Evolutionary conservation across 2,113 vertebrate species (phyloP), one percentile per base, ranked within the genome.

Genomic region (Pachypanchax playfairii): DNA sequence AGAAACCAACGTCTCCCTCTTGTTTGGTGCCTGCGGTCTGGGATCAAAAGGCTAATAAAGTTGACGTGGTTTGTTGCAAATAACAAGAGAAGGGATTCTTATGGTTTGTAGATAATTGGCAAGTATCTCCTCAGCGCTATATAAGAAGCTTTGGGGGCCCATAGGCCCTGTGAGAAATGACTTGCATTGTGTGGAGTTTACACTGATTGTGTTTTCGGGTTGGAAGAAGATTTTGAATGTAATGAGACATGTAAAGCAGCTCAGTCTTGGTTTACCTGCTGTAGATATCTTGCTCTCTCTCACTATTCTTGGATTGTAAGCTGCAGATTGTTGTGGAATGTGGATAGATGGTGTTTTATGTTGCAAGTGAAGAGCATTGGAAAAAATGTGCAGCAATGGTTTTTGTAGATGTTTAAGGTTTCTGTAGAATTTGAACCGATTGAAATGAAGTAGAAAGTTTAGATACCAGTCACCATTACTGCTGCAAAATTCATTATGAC

Each of bases 321-420:
- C 28, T 79, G 43, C 86, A 84, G 84, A 85, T 88, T 83, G 82
- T 51, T 59, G 83, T 84, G 79, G 84, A n/a, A n/a, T 29, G 28
- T 29, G 28, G 28, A 82, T 71, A 79, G 84, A 80, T 73, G 70
- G 79, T 81, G 75, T 73, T 42, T 68, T 54, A 74, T 62, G 57
- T 64, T 60, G 65, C 44, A 57, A 78, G 47, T 76, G 75, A 33
- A 66, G 65, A 67, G 59, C 77, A 68, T 73, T 47, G 62, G 58
- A 73, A 73, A 68, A 76, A 66, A 80, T 64, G n/a, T n/a, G n/a
- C n/a, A n/a, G n/a, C 49, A 52, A 70, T 62, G 54, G 28, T 50
- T 2, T 58, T 20, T 72, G 38, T 77, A n/a, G n/a, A n/a, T n/a
- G n/a, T n/a, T n/a, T n/a, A n/a, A n/a, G n/a, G n/a, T n/a, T n/a